phyloP scores from a whole-genome alignment of 37 sponge, comb jelly and placozoan genomes.

The Hexactinellida sp. region DNA sequence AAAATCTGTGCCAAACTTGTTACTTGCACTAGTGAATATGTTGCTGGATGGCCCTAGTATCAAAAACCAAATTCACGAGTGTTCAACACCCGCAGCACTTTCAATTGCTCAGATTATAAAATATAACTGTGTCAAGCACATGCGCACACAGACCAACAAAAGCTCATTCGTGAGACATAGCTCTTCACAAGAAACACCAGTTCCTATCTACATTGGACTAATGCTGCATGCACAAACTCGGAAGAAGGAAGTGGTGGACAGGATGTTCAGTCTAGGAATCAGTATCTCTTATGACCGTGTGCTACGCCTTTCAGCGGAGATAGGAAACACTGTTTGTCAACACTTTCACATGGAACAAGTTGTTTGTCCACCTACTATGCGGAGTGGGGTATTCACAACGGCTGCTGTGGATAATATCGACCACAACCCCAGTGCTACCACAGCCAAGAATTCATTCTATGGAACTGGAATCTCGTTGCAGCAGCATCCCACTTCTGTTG shows the following conservation, averaged over 20 bases:
- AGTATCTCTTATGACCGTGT: constrained; percentile 31
- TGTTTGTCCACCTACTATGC: constrained; percentile 23
- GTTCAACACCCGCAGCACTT: constrained; percentile 11
- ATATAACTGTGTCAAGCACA: background rate
- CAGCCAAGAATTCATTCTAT: constrained; percentile 20
- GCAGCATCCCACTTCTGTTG: constrained; percentile 20
- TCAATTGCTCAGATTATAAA: background rate
- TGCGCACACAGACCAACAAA: background rate
- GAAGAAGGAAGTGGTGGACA: constrained; percentile 25
- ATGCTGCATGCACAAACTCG: no score
- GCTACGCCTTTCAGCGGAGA: constrained; percentile 5
- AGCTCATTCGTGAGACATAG: constrained; percentile 10
- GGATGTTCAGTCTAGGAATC: constrained; percentile 17
- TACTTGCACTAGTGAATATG: constrained; percentile 19
- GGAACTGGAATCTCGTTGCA: no score
- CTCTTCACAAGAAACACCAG: constrained; percentile 23
- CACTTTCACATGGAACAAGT: background rate
- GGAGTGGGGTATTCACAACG: background rate
- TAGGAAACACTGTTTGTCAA: constrained; percentile 25
- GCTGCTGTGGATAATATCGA: constrained; percentile 27
- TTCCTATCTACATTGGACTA: constrained; percentile 20
- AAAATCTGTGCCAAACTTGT: constrained; percentile 14
- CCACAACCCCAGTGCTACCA: constrained; percentile 23
- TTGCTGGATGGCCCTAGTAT: background rate
- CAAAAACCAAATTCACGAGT: background rate